Percentiles rank a stretch among this genome's conserved stretches.
Evolutionary conservation across 2,888 invertebrate genomes (phyloP).

Genomic region (Thymelicus lineola): DNA sequence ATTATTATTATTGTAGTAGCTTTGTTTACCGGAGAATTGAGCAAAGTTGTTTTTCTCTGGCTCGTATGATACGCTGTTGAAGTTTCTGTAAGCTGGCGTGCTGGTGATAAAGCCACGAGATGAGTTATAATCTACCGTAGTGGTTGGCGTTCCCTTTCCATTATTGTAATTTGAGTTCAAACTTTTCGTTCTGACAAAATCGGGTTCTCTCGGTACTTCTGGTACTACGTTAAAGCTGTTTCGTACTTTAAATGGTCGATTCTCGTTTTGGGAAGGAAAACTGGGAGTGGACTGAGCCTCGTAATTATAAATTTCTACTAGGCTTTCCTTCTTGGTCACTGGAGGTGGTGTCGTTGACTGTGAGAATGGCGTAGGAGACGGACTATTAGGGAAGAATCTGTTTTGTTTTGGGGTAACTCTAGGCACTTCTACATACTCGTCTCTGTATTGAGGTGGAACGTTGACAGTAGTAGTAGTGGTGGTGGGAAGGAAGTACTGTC

Average conservation of each 20-base stretch:
- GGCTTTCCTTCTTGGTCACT: constrained; percentile 74
- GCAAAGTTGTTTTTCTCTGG: constrained; percentile 72
- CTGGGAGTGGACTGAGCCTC: constrained; percentile 73
- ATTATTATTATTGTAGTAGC: constrained; percentile 56
- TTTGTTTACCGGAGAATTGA: constrained; percentile 64
- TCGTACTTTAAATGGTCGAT: constrained; percentile 66
- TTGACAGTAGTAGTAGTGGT: constrained; percentile 46
- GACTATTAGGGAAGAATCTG: constrained; percentile 60
- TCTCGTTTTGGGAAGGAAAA: constrained; percentile 62
- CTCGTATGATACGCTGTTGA: constrained; percentile 75
- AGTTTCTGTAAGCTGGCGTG: constrained; percentile 67
- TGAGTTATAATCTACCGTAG: constrained; percentile 59
- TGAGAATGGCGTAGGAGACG: constrained; percentile 61
- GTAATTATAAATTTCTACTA: constrained; percentile 76
- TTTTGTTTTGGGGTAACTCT: constrained; percentile 73
- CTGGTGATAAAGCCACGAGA: constrained; percentile 58
- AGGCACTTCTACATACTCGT: constrained; percentile 79
- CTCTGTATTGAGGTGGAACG: constrained; percentile 72
- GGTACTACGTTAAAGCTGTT: constrained; percentile 68
- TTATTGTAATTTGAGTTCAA: constrained; percentile 53
- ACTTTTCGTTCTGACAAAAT: constrained; percentile 60
- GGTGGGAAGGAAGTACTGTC: constrained; percentile 47
- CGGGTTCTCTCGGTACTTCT: constrained; percentile 60
- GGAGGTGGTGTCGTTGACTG: constrained; percentile 59
- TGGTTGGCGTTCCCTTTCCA: constrained; percentile 53